Percentiles rank a stretch among this genome's conserved stretches.
Conservation (phyloP, 2,113 vertebrate genomes). For the Cettia cetti region DNA sequence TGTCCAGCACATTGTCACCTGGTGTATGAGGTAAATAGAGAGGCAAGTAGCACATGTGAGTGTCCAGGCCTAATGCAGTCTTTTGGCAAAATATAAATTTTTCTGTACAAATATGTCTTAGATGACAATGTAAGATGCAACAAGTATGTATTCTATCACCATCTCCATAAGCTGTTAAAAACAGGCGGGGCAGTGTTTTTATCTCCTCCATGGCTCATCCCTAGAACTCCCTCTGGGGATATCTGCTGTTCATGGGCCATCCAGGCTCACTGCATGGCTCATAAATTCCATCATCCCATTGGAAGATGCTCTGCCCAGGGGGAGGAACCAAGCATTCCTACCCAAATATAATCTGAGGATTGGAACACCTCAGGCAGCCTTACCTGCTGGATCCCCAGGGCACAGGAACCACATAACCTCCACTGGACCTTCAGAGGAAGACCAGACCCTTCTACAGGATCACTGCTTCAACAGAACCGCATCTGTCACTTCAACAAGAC, state of each 20-base stretch:
- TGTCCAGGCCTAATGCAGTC: background rate
- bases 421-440: background rate
- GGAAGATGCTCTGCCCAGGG: accelerated
- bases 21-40: background rate
- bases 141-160: too few relatives aligned
- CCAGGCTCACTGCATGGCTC: accelerated
- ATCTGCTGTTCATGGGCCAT: background rate
- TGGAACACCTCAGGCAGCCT: background rate
- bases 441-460: background rate
- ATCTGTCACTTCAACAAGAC: background rate
- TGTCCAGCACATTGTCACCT: background rate
- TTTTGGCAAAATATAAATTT: background rate
- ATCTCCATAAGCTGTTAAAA: background rate
- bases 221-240: background rate
- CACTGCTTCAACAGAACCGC: background rate
- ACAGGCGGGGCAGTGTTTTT: background rate
- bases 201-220: background rate
- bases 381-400: background rate
- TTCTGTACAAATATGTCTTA: background rate
- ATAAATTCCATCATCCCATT: background rate
- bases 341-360: background rate
- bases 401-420: background rate
- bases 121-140: background rate
- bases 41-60: background rate
- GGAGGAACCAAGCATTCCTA: background rate